These are phyloP conservation scores for Carposina sasakii DNA, from an alignment of 1,140 invertebrate species.

Conservation along the genomic window DNA sequence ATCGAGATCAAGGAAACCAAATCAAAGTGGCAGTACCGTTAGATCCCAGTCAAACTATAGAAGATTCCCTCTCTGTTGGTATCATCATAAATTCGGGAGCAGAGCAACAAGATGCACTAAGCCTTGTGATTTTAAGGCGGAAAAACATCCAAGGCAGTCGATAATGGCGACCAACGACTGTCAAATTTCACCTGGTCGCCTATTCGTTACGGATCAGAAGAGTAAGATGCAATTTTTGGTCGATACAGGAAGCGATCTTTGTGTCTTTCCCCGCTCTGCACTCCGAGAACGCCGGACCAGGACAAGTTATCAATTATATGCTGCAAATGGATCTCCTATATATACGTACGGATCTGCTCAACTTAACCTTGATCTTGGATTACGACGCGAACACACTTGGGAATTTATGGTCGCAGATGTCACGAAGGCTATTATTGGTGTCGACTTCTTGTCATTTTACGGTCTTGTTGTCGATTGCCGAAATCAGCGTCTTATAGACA, in stretches of 20 bases:
- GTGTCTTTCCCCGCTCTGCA: conserved; percentile 5
- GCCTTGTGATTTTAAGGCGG: conserved; percentile 13
- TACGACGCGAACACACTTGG: too few relatives aligned
- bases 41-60: too few relatives aligned
- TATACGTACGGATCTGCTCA: neutral
- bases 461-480: too few relatives aligned
- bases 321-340: neutral
- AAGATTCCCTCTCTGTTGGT: conserved; percentile 5
- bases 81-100: conserved; percentile 9
- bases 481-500: too few relatives aligned
- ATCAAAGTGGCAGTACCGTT: too few relatives aligned
- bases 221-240: conserved; percentile 6
- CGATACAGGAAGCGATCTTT: too few relatives aligned
- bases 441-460: too few relatives aligned
- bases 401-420: too few relatives aligned
- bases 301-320: neutral
- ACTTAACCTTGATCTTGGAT: too few relatives aligned
- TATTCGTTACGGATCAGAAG: conserved; percentile 9
- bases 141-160: conserved; percentile 13
- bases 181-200: conserved; percentile 6
- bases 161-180: conserved; percentile 10
- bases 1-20: conserved; percentile 3
- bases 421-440: too few relatives aligned
- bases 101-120: conserved; percentile 11
- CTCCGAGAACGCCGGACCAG: neutral